Percentiles rank a stretch among this genome's conserved stretches.
These are phyloP conservation scores for Augochlora pura DNA, from an alignment of 1,140 invertebrate species.

Conservation along the genomic window DNA sequence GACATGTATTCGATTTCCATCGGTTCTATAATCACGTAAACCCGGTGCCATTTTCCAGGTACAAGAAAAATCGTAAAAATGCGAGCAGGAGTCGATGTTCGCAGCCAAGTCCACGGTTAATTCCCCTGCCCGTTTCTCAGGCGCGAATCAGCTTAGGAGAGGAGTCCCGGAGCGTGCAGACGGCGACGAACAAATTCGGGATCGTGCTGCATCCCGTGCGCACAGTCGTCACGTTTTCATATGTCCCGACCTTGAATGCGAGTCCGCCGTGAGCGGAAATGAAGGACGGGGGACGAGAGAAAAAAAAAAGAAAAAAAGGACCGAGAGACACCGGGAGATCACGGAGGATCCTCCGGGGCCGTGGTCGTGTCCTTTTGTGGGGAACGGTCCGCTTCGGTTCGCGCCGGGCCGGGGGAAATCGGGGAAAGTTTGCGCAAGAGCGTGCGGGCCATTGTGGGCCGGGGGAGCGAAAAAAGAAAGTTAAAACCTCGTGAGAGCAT, in stretches of 20 bases:
- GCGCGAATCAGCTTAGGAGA: neutral
- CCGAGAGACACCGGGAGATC: neutral
- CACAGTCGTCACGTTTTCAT: constrained; percentile 26
- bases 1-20: too few species aligned
- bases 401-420: constrained; percentile 57
- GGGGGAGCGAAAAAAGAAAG: constrained; percentile 70
- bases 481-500: constrained; percentile 76
- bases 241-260: constrained; percentile 22
- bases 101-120: too few species aligned
- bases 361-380: constrained; percentile 38
- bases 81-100: too few species aligned
- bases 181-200: constrained; percentile 3
- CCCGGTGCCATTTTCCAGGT: too few species aligned
- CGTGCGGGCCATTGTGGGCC: constrained; percentile 60
- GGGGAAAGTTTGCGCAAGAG: constrained; percentile 75
- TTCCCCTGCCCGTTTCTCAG: neutral
- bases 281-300: neutral
- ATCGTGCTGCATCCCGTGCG: neutral
- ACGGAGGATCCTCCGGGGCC: constrained; percentile 1
- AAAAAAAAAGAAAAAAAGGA: constrained; percentile 21
- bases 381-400: neutral
- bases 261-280: constrained; percentile 31
- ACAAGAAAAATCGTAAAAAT: too few species aligned
- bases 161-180: neutral
- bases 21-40: too few species aligned